phyloP scores from a whole-genome alignment of 2,888 invertebrate species.

The Drosophila pullipes region DNA sequence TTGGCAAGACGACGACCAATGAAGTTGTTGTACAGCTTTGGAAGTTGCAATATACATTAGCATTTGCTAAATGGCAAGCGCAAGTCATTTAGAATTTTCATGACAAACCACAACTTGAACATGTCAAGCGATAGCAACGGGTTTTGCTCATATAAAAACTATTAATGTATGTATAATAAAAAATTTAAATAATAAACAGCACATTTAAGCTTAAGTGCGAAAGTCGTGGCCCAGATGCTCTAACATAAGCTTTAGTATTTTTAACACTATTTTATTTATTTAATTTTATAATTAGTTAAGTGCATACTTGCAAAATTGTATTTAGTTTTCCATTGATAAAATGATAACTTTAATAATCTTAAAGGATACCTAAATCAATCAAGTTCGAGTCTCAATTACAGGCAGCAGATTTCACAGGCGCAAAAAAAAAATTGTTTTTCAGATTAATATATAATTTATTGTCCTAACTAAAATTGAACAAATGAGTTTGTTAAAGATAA shows the following conservation, averaged over 20 bases:
- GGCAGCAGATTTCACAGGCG: no score
- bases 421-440: neutral
- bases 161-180: slow-evolving; percentile 65
- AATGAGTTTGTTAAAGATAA: neutral
- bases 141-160: slow-evolving; percentile 56
- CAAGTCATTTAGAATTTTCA: slow-evolving; percentile 76
- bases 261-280: neutral
- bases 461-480: neutral
- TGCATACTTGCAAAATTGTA: neutral
- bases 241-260: neutral
- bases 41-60: slow-evolving; percentile 39
- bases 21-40: slow-evolving; percentile 44
- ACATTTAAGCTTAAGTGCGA: slow-evolving; percentile 24
- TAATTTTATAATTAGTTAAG: neutral
- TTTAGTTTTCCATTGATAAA: neutral
- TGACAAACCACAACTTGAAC: slow-evolving; percentile 58
- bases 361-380: neutral
- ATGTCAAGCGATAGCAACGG: slow-evolving; percentile 45
- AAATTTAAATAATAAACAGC: slow-evolving; percentile 23
- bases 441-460: neutral
- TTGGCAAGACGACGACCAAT: slow-evolving; percentile 40
- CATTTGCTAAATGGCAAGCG: slow-evolving; percentile 59
- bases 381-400: neutral
- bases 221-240: slow-evolving; percentile 24
- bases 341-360: neutral